Base-by-base conservation (phyloP, 2,888 invertebrate species). In the Brachynemurus nebulosus region DNA sequence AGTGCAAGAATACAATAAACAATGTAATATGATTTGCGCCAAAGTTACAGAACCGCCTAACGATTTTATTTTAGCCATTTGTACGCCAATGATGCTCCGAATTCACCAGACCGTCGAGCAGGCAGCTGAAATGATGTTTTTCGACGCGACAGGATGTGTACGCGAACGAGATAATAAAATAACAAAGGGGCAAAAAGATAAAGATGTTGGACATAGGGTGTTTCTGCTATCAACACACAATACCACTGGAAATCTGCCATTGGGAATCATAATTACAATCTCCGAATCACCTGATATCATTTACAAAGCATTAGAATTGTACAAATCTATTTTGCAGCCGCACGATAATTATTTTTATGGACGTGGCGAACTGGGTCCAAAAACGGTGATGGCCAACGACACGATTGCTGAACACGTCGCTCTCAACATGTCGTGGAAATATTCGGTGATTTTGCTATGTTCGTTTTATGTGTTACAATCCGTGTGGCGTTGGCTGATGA, bases 171-270 rank as follows among this genome's bases (percentile, higher is more conserved):
- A 37, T 19, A 17, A 3, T n/a, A 37, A 37, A 37, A n/a, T n/a
- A n/a, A 8, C 5, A n/a, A 33, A 33, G 16, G 16, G 33, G n/a
- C n/a, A 33, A 9, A 16, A 33, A 14, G 11, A 25, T 25, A 37
- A 37, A 20, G 37, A 37, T 17, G 18, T 18, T 7, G 37, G 37
- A 1, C 20, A 37, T 37, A 18, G 37, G 20, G 20, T 37, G 37
- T 37, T 37, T 37, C 20, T 37, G 20, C 12, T 37, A n/a, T 37
- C 37, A 18, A 37, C 37, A 3, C 20, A 37, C 20, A 37, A 37
- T 37, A 20, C 37, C 9, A 37, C 37, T 2, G 37, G 37, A 21
- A 17, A 20, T 37, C 20, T 37, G 20, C 37, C 37, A 2, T 37
- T 37, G 6, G 37, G 37, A 17, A 11, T 37, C 18, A 37, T 37